A percentile compares a stretch with the other conserved stretches of the same genome.
These are phyloP conservation scores for Norana najaformis DNA, from an alignment of 2,888 invertebrate species.

Conservation along the genomic window DNA sequence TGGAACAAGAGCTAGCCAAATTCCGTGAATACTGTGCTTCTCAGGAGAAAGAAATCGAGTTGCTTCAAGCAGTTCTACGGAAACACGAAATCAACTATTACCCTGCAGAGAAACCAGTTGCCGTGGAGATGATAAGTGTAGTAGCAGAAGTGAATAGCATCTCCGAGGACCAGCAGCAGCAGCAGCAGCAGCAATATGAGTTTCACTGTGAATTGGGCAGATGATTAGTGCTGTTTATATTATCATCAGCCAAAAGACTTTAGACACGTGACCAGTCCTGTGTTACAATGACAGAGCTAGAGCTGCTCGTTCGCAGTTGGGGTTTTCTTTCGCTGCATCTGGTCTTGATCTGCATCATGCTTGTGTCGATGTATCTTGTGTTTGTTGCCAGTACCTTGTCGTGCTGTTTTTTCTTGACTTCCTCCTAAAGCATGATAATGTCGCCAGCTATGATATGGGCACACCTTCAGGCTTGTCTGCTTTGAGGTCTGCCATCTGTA, in stretches of 20 bases:
- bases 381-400: neutral
- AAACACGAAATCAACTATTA: conserved; percentile 57
- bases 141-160: conserved; percentile 54
- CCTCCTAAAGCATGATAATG: neutral
- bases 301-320: neutral
- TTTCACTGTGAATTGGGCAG: neutral
- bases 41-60: conserved; percentile 61
- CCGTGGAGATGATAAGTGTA: conserved; percentile 52
- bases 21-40: conserved; percentile 59
- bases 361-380: neutral
- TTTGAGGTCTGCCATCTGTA: neutral
- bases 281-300: neutral
- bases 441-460: neutral
- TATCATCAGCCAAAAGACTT: neutral
- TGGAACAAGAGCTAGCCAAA: conserved; percentile 61
- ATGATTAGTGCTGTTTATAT: conserved; percentile 8
- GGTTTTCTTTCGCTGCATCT: neutral
- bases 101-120: conserved; percentile 48
- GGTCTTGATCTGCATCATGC: neutral
- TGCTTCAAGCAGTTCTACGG: conserved; percentile 55
- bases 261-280: neutral
- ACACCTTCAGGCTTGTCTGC: neutral
- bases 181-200: neutral
- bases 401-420: neutral
- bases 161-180: conserved; percentile 38